Percentiles rank a stretch among this genome's conserved stretches.
Conservation (phyloP, 2,113 vertebrate species). For the Emberiza fucata region DNA sequence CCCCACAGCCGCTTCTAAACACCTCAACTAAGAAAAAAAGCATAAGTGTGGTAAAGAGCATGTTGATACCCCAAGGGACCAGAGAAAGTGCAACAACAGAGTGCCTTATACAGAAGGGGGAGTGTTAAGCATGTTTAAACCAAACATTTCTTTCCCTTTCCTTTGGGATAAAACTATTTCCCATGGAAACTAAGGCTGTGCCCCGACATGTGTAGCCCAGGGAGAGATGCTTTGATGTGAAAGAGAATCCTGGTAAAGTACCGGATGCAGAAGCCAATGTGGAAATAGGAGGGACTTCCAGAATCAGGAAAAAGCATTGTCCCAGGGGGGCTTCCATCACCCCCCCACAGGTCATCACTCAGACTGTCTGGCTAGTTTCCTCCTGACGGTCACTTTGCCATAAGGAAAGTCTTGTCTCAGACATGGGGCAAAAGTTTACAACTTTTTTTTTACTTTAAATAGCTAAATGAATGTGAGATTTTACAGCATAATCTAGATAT, state of each 20-base stretch:
- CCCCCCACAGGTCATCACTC: constrained; percentile 57
- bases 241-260: constrained; percentile 65
- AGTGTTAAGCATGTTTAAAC: constrained; percentile 54
- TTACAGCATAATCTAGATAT: neutral
- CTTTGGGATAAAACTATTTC: constrained; percentile 73
- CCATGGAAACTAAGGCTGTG: constrained; percentile 73
- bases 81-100: constrained; percentile 45
- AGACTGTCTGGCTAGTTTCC: constrained; percentile 77
- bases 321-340: constrained; percentile 60
- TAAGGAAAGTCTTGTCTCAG: constrained; percentile 50
- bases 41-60: constrained; percentile 12
- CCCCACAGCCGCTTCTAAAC: constrained; percentile 7
- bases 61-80: constrained; percentile 16
- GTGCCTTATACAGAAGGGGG: constrained; percentile 39
- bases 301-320: constrained; percentile 79
- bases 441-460: constrained; percentile 27
- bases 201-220: constrained; percentile 64
- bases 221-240: constrained; percentile 76
- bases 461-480: constrained; percentile 42
- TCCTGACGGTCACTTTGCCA: constrained; percentile 48
- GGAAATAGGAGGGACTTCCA: constrained; percentile 75
- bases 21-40: constrained; percentile 45
- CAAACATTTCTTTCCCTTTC: constrained; percentile 69
- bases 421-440: constrained; percentile 40
- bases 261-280: constrained; percentile 72